A percentile compares a stretch with the other conserved stretches of the same genome.
phyloP scores from a whole-genome alignment of 2,113 vertebrate species.

The Pleuronectes platessa region DNA sequence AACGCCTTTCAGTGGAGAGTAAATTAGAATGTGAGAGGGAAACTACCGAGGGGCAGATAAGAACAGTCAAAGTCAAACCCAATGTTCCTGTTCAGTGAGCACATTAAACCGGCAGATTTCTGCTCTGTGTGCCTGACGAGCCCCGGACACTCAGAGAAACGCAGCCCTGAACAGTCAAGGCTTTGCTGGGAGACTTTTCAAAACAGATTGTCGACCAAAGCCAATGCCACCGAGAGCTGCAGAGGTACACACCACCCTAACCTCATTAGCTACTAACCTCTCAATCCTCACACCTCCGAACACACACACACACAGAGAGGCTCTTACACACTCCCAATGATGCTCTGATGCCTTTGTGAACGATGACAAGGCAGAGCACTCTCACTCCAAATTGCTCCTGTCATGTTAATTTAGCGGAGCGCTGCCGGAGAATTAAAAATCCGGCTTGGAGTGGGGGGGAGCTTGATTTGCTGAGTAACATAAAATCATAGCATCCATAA shows the following conservation, averaged over 20 bases:
- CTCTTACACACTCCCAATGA: slow-evolving; percentile 31
- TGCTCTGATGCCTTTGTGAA: slow-evolving; percentile 62
- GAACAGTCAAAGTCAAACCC: slow-evolving; percentile 79
- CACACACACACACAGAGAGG: slow-evolving; percentile 10
- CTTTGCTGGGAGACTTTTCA: slow-evolving; percentile 63
- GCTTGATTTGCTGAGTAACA: slow-evolving; percentile 56
- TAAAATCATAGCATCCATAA: slow-evolving; percentile 43
- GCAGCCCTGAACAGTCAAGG: slow-evolving; percentile 47
- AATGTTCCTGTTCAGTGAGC: slow-evolving; percentile 82
- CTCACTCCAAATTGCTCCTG: slow-evolving; percentile 51
- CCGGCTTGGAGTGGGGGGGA: slow-evolving; percentile 7
- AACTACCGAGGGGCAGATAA: slow-evolving; percentile 76
- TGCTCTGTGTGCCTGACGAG: slow-evolving; percentile 63
- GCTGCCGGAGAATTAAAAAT: slow-evolving; percentile 53
- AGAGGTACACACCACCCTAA: slow-evolving; percentile 54
- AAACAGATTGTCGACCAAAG: slow-evolving; percentile 67
- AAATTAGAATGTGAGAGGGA: slow-evolving; percentile 73
- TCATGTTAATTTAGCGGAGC: slow-evolving; percentile 62
- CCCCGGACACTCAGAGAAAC: slow-evolving; percentile 68
- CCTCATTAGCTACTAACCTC: slow-evolving; percentile 51
- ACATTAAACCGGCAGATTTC: slow-evolving; percentile 77
- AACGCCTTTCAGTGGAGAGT: slow-evolving; percentile 69
- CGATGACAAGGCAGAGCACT: slow-evolving; percentile 40
- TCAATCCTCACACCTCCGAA: slow-evolving; percentile 20
- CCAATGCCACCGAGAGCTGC: slow-evolving; percentile 56